phyloP scores from a whole-genome alignment of 2,113 vertebrate species.

The Saccopteryx leptura region DNA sequence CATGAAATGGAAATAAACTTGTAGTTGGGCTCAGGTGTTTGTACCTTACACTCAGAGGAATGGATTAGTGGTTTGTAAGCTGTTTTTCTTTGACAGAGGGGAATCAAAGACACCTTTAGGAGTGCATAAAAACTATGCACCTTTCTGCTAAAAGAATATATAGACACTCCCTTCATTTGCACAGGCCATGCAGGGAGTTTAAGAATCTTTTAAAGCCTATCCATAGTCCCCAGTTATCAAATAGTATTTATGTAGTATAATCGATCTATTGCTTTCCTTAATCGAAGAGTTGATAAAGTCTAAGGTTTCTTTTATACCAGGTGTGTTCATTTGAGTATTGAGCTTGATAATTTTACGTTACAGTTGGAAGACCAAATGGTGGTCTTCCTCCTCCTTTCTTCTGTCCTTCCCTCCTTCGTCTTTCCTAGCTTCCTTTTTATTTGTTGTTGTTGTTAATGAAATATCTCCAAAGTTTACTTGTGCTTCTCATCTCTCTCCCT shows the following conservation, averaged over 20 bases:
- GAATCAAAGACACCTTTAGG: background rate
- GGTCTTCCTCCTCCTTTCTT: background rate
- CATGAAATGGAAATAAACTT: background rate
- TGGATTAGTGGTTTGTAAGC: background rate
- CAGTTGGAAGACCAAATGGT: background rate
- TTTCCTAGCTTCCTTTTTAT: background rate
- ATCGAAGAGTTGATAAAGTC: background rate
- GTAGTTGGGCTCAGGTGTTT: background rate
- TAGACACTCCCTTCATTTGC: background rate
- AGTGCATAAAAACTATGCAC: background rate
- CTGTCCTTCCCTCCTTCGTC: background rate
- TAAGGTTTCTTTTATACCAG: constrained; percentile 23
- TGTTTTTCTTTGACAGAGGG: background rate
- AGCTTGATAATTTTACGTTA: background rate
- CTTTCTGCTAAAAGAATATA: background rate
- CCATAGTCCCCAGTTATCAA: background rate
- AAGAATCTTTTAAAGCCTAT: background rate
- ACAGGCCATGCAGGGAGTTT: background rate
- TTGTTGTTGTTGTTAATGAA: background rate
- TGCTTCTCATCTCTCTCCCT: background rate
- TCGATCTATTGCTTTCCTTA: background rate
- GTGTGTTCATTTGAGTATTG: constrained; percentile 11
- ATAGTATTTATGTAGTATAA: background rate
- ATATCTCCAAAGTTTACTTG: constrained; percentile 2
- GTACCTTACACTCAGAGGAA: background rate